A percentile compares a stretch with the other conserved stretches of the same genome.
These are phyloP conservation scores for Phaedon cochleariae DNA, from an alignment of 2,888 invertebrate genomes.

Conservation along the genomic window DNA sequence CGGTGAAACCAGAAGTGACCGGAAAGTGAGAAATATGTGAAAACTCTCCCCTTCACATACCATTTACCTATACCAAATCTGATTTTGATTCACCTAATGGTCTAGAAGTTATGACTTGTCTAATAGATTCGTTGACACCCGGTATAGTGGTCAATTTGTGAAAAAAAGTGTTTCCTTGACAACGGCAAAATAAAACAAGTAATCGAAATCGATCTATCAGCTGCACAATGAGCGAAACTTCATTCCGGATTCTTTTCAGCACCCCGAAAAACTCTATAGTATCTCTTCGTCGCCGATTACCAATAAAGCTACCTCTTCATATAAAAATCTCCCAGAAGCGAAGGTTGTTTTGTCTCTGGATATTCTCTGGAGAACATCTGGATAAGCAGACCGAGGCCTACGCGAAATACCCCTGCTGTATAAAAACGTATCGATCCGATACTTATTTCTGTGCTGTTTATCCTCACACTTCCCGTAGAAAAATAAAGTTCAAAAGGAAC, in stretches of 20 bases:
- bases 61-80: too few relatives aligned
- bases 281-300: background rate
- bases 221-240: background rate
- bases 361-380: slow-evolving; percentile 5
- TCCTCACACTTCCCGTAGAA: background rate
- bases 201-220: too few relatives aligned
- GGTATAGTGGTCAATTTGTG: too few relatives aligned
- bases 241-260: background rate
- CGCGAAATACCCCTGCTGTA: slow-evolving; percentile 21
- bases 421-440: slow-evolving; percentile 37
- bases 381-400: slow-evolving; percentile 21
- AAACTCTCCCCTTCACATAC: too few relatives aligned
- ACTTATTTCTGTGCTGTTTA: slow-evolving; percentile 26
- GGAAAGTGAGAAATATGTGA: too few relatives aligned
- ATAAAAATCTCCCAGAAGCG: background rate
- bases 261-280: background rate
- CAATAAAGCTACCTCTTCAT: background rate
- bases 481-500: background rate
- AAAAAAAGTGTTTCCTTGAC: too few relatives aligned
- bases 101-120: too few relatives aligned
- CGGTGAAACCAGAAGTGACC: too few relatives aligned
- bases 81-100: too few relatives aligned
- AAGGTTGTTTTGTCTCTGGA: background rate
- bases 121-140: too few relatives aligned
- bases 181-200: too few relatives aligned